Evolutionary conservation across 37 sponge, comb jelly and placozoan species (phyloP).

Genomic region (Ianthella basta): DNA sequence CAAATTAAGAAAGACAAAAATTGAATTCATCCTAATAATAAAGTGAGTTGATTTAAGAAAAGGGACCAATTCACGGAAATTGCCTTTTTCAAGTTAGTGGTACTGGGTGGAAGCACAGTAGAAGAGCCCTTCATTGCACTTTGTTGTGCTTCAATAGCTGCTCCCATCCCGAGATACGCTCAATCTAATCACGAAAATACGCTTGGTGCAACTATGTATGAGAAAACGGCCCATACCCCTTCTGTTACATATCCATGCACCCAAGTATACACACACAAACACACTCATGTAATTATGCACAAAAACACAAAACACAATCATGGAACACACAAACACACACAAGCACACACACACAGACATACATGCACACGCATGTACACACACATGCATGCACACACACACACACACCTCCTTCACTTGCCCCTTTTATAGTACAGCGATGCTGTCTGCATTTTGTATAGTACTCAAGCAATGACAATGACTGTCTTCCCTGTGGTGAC

Average conservation of each 20-base stretch:
- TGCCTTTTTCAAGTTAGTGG: no score
- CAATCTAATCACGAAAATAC: no score
- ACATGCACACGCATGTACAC: not conserved
- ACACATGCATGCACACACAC: not conserved
- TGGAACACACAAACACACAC: not conserved
- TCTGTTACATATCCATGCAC: not conserved
- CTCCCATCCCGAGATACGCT: no score
- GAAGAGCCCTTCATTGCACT: no score
- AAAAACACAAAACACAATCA: slow-evolving; percentile 5
- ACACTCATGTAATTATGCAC: slow-evolving; percentile 13
- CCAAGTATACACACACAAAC: slow-evolving; percentile 37
- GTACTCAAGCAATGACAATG: slow-evolving; percentile 92
- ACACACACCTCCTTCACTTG: slow-evolving; percentile 62
- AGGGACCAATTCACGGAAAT: no score
- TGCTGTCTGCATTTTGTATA: slow-evolving; percentile 81
- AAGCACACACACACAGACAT: not conserved
- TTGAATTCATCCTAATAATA: no score
- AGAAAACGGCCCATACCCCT: no score
- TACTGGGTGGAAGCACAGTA: no score
- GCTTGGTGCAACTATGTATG: no score
- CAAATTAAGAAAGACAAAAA: no score
- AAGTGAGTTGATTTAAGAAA: no score
- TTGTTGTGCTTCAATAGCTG: no score
- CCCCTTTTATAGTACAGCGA: slow-evolving; percentile 77
- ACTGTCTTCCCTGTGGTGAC: slow-evolving; percentile 77